Base-by-base conservation (phyloP, 2,113 vertebrate genomes). In the Epinephelus cyanopodus region DNA sequence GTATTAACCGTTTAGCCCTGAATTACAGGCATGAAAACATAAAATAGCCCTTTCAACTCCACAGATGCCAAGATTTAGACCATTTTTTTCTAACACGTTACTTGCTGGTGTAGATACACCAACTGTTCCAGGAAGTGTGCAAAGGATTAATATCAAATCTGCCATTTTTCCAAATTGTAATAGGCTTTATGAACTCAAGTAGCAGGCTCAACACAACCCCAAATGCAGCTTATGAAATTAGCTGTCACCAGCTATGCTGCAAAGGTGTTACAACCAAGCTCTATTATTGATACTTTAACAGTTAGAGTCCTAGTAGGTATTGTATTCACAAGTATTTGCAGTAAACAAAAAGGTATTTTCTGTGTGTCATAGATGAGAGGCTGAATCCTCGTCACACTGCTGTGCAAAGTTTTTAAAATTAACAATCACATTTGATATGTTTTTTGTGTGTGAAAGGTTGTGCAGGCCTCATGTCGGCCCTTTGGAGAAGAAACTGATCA, bases 171-270 rank as follows among this genome's bases (percentile, higher is more conserved):
- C 29, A 29, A 29, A 5, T 27, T 52, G 11, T 77, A 58, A 83
- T 21, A 64, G 60, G 60, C 81, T 77, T 72, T 33, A 42, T 9
- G 18, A 52, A 60, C 54, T 65, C 12, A 9, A 61, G 17, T 15
- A 19, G 23, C 5, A 25, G 45, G 62, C 33, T 47, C 21, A 54
- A 54, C 17, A 18, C 9, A 27, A 27, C 18, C 12, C 4, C 12
- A 23, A 62, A 19, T 33, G 47, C 2, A 53, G 27, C 3, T n/a
- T 1, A 6, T 37, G 23, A 37, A n/a, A 37, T 37, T 4, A 60
- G 37, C n/a, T 23, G 18, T 21, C 2, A 2, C 42, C 14, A 48
- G 27, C 27, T 56, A 48, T 29, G 29, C 29, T 18, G 2, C 42
- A 5, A 64, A 56, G 8, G 1, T 65, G 25, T 17, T 8, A 62